These are phyloP conservation scores for Zaprionus lachaisei DNA, from an alignment of 1,140 invertebrate species.

Conservation along the genomic window DNA sequence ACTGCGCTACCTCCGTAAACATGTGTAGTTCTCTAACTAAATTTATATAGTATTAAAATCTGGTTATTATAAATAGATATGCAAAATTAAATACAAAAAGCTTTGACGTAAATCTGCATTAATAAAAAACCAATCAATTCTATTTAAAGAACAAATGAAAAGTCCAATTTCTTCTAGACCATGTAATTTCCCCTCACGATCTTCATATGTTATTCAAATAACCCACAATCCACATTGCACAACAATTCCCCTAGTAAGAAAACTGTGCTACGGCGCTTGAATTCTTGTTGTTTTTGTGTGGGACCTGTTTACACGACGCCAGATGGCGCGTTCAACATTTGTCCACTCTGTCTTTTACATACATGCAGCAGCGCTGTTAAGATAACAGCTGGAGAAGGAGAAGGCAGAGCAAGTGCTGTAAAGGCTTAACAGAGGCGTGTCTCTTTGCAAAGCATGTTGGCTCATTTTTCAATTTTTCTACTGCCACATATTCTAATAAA, in stretches of 20 bases:
- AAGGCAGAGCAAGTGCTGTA: background rate
- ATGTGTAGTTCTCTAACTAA: background rate
- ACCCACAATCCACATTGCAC: constrained; percentile 11
- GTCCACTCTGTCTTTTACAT: background rate
- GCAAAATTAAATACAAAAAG: background rate
- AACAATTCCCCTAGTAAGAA: background rate
- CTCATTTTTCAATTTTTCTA: background rate
- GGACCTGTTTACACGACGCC: background rate
- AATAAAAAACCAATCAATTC: background rate
- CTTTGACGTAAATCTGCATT: background rate
- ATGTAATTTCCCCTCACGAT: background rate
- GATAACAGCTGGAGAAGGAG: background rate
- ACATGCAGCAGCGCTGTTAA: background rate
- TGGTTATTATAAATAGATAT: background rate
- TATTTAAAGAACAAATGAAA: background rate
- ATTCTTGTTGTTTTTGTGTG: too few species aligned
- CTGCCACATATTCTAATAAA: background rate
- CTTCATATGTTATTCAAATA: background rate
- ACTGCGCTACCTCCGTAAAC: background rate
- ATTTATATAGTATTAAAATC: background rate
- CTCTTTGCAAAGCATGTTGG: too few species aligned
- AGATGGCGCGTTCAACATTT: constrained; percentile 24
- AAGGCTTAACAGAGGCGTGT: background rate
- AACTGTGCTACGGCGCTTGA: constrained; percentile 17
- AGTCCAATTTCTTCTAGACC: background rate